A percentile compares a stretch with the other conserved stretches of the same genome.
These are phyloP conservation scores for Caradrina clavipalpis DNA, from an alignment of 2,888 invertebrate genomes.

Conservation along the genomic window DNA sequence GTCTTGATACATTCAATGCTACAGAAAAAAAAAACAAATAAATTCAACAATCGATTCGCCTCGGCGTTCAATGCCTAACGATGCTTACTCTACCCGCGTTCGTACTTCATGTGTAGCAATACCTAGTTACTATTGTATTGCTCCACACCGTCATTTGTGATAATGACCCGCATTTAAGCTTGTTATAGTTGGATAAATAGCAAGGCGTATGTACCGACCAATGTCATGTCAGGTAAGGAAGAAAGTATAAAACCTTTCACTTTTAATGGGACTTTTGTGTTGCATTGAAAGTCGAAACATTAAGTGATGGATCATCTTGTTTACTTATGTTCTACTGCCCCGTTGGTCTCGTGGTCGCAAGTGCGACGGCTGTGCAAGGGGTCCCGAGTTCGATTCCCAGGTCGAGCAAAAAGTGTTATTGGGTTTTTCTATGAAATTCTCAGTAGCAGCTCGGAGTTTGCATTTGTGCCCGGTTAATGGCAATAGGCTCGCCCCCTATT, in stretches of 20 bases:
- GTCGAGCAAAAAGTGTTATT: no score
- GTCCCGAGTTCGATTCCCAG: no score
- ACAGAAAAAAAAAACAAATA: conserved; percentile 49
- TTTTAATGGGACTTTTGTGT: conserved; percentile 18
- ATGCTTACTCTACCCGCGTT: conserved; percentile 52
- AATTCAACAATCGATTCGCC: conserved; percentile 55
- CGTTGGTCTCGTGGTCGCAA: no score
- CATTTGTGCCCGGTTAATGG: no score
- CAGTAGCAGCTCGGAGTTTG: no score
- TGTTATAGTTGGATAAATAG: conserved; percentile 67
- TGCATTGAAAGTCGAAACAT: no score
- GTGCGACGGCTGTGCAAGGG: no score
- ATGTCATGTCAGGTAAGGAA: conserved; percentile 67
- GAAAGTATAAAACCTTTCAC: conserved; percentile 51
- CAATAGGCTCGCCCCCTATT: no score
- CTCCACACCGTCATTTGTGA: conserved; percentile 69
- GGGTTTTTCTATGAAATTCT: no score
- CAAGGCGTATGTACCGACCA: conserved; percentile 71
- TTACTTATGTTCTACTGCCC: no score
- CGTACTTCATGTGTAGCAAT: conserved; percentile 57
- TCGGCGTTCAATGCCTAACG: conserved; percentile 57
- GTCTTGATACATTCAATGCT: conserved; percentile 28
- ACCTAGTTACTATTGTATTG: conserved; percentile 56
- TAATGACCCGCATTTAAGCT: conserved; percentile 76
- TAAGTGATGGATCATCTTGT: no score